phyloP scores from a whole-genome alignment of 2,888 invertebrate species.

The Eupithecia inturbata region DNA sequence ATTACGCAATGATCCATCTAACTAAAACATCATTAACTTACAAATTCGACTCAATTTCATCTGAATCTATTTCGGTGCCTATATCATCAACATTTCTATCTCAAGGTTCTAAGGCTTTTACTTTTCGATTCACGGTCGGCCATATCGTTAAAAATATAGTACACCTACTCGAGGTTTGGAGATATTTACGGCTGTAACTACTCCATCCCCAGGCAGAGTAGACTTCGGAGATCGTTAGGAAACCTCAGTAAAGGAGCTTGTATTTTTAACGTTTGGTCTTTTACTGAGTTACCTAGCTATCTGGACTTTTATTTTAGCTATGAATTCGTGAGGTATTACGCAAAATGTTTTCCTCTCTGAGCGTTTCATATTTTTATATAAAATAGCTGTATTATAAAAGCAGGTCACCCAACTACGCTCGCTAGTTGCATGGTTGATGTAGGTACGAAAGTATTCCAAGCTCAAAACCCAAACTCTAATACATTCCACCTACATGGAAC shows the following conservation, averaged over 20 bases:
- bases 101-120: conserved; percentile 5
- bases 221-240: conserved; percentile 28
- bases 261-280: conserved; percentile 23
- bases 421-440: conserved; percentile 5
- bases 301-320: conserved; percentile 16
- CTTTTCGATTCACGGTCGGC: conserved; percentile 5
- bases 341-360: background rate
- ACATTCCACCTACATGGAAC: background rate
- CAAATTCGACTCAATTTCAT: background rate
- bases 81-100: background rate
- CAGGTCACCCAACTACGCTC: background rate
- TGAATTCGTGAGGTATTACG: conserved; percentile 5
- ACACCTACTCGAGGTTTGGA: conserved; percentile 11
- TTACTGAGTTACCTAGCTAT: conserved; percentile 21
- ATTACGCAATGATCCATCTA: background rate
- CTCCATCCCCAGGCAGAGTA: conserved; percentile 20
- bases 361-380: background rate
- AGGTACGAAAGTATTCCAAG: background rate
- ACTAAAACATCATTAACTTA: background rate
- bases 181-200: conserved; percentile 20
- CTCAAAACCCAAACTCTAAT: background rate
- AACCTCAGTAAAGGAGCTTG: conserved; percentile 14
- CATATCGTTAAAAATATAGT: conserved; percentile 27
- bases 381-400: background rate
- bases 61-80: background rate